Percentiles rank a stretch among this genome's conserved stretches.
These are phyloP conservation scores for Ormyrus nitidulus DNA, from an alignment of 2,888 invertebrate species.

Conservation along the genomic window DNA sequence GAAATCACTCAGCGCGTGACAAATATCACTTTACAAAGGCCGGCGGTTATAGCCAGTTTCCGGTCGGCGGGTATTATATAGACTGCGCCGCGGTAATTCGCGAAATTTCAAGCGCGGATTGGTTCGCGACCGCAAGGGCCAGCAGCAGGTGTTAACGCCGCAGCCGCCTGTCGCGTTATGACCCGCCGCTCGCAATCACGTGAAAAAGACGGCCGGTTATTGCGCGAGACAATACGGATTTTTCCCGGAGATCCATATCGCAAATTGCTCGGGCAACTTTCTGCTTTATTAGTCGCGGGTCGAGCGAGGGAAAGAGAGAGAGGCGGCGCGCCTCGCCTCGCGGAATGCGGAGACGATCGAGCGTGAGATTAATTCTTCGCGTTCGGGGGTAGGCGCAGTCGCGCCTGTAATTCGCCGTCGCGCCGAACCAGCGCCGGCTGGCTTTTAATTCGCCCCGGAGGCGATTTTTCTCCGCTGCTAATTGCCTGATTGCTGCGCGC, in stretches of 20 bases:
- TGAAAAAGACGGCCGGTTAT: slow-evolving; percentile 1
- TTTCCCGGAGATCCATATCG: slow-evolving; percentile 32
- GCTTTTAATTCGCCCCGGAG: not conserved
- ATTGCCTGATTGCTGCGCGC: not conserved
- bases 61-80: not conserved
- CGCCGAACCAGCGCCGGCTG: slow-evolving; percentile 6
- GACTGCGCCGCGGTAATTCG: slow-evolving; percentile 21
- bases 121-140: not conserved
- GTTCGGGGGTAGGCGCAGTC: not conserved
- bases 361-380: slow-evolving; percentile 42
- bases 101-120: slow-evolving; percentile 22
- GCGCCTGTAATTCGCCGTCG: not conserved
- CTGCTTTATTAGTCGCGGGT: not conserved
- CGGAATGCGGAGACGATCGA: slow-evolving; percentile 23
- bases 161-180: no score
- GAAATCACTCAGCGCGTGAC: not conserved
- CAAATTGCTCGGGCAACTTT: slow-evolving; percentile 19
- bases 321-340: not conserved
- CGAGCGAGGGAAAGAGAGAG: not conserved
- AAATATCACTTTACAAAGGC: not conserved
- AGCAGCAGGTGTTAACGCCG: no score
- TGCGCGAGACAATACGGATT: not conserved
- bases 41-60: not conserved
- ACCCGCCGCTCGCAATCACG: slow-evolving; percentile 4
- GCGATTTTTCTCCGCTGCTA: not conserved